phyloP scores from a whole-genome alignment of 2,113 vertebrate genomes.

The Microcebus murinus region DNA sequence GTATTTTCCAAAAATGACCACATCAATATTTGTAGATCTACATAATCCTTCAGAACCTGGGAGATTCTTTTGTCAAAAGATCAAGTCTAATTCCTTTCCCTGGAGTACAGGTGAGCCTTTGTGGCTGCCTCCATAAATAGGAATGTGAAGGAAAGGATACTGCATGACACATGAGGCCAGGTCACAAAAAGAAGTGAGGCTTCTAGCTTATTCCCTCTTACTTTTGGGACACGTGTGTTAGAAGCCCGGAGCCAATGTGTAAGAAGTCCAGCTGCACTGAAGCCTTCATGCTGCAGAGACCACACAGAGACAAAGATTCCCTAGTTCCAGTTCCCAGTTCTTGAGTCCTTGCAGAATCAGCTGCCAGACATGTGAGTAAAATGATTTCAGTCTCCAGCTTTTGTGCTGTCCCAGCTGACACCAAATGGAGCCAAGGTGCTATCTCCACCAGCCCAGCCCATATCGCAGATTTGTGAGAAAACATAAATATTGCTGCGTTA shows the following conservation, averaged over 20 bases:
- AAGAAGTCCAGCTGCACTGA: background rate
- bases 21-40: background rate
- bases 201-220: background rate
- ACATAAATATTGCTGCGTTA: background rate
- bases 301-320: background rate
- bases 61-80: background rate
- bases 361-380: background rate
- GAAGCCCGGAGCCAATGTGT: background rate
- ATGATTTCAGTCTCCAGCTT: background rate
- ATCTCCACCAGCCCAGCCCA: background rate
- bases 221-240: background rate
- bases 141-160: background rate
- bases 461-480: background rate
- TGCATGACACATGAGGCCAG: background rate
- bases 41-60: background rate
- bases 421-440: background rate
- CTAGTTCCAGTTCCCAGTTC: no score
- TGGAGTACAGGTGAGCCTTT: background rate
- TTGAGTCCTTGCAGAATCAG: background rate
- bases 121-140: background rate
- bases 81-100: background rate
- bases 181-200: background rate
- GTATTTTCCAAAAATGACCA: background rate
- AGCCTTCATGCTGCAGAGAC: background rate
- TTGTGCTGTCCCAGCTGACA: background rate